Evolutionary conservation across 1,140 invertebrate species (phyloP), one percentile per base, ranked within the genome.

Genomic region (Halictus rubicundus): DNA sequence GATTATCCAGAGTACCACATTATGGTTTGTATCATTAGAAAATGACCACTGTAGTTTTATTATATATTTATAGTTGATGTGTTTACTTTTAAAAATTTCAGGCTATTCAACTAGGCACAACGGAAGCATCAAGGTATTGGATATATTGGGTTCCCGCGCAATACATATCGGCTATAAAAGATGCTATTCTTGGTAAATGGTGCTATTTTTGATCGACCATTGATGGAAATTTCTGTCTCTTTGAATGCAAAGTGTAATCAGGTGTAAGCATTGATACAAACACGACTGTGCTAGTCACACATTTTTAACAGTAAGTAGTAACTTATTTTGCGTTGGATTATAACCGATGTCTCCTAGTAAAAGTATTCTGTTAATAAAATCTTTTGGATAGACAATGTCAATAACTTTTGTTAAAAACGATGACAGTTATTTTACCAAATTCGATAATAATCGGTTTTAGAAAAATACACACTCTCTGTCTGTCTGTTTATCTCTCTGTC

Each of bases 121-220:
- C 97, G 12, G 97, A 98, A 93, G 97, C 97, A 16, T 98, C 97
- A 42, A 93, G 96, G 82, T 98, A 98, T 93, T 99, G 97, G 97
- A 95, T 99, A 66, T 98, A 99, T 92, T 99, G 98, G 98, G 97
- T 99, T 59, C 98, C 98, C 61, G 97, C 97, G 39, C 96, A 97
- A 90, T 99, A 98, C 92, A 95, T 98, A 76, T 96, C 97, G 88
- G 97, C 98, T 73, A 98, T 99, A 88, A 98, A 98, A 94, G 97
- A 98, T 89, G 96, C 97, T 69, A 95, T 98, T 81, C 94, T 98
- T 54, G 97, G 97, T 70, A 97, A 97, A 88, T 98, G 97, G 97
- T 96, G 97, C 90, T 96, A 96, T 88, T 97, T 97, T 92, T 97
- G 92, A 94, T 92, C 77, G 54, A 88, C 63, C 76, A 73, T 77